phyloP scores from a whole-genome alignment of 2,888 invertebrate species.

The Atrina japonica region DNA sequence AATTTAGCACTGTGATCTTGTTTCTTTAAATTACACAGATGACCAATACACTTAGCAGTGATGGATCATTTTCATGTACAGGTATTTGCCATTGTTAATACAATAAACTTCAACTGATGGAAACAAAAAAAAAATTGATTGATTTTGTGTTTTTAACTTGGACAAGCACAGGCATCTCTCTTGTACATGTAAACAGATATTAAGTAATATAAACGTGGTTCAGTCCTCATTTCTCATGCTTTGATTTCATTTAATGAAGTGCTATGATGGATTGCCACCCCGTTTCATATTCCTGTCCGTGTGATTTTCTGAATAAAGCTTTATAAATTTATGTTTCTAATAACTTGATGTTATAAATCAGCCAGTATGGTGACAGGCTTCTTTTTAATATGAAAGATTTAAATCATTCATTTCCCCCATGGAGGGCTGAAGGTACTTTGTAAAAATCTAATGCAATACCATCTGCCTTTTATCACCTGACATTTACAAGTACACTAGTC shows the following conservation, averaged over 20 bases:
- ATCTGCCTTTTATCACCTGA: constrained; percentile 29
- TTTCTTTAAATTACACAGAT: no score
- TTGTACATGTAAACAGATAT: no score
- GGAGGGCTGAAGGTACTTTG: constrained; percentile 27
- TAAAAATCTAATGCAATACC: constrained; percentile 23
- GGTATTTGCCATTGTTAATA: no score
- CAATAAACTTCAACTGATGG: no score
- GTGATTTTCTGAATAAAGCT: constrained; percentile 31
- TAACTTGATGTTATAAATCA: constrained; percentile 44
- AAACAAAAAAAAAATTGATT: no score
- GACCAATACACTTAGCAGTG: no score
- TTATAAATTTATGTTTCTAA: constrained; percentile 31
- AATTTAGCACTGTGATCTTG: no score
- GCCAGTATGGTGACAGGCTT: constrained; percentile 36
- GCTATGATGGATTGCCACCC: constrained; percentile 40
- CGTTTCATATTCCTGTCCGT: constrained; percentile 36
- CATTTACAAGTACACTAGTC: constrained; percentile 12
- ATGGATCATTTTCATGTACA: no score
- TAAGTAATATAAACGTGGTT: constrained; percentile 16
- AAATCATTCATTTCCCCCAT: constrained; percentile 45
- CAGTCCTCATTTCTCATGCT: constrained; percentile 42
- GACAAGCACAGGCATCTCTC: no score
- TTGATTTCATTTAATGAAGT: constrained; percentile 47
- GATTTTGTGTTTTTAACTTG: no score
- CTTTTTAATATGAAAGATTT: constrained; percentile 46